phyloP scores from a whole-genome alignment of 1,140 invertebrate species.

The Pseudomyrmex cubaensis region DNA sequence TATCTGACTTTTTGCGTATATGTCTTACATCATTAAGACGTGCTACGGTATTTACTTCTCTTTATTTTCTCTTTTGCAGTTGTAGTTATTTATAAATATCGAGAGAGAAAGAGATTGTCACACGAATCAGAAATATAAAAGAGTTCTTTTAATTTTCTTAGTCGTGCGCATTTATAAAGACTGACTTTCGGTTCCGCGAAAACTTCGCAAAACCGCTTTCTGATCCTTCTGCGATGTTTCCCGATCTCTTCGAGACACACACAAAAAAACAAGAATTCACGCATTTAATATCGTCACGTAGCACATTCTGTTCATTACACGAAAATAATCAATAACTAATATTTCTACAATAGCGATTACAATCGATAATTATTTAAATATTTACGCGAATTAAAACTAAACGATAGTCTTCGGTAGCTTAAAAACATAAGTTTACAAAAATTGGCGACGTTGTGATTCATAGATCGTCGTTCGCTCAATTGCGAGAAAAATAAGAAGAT shows the following conservation, averaged over 20 bases:
- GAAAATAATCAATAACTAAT: background rate
- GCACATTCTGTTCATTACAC: background rate
- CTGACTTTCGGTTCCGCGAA: background rate
- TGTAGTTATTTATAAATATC: background rate
- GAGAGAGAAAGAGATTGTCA: background rate
- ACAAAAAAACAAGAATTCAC: background rate
- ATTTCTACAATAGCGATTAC: background rate
- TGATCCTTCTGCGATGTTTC: background rate
- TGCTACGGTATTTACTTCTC: background rate
- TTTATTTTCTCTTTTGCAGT: background rate
- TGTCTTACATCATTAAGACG: constrained; percentile 25
- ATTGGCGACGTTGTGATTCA: too few relatives aligned
- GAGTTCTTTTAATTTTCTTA: constrained; percentile 21
- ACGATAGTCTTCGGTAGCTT: background rate
- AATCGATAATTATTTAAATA: constrained; percentile 9
- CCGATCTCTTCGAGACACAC: background rate
- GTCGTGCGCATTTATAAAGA: constrained; percentile 13
- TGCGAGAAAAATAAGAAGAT: too few relatives aligned
- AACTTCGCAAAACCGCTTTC: background rate
- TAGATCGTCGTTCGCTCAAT: too few relatives aligned
- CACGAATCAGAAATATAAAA: background rate
- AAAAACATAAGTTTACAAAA: background rate
- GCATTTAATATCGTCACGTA: background rate
- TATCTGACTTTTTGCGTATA: constrained; percentile 2
- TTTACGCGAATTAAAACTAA: background rate